phyloP scores from a whole-genome alignment of 2,797 vertebrate genomes.

The Mycteria americana region DNA sequence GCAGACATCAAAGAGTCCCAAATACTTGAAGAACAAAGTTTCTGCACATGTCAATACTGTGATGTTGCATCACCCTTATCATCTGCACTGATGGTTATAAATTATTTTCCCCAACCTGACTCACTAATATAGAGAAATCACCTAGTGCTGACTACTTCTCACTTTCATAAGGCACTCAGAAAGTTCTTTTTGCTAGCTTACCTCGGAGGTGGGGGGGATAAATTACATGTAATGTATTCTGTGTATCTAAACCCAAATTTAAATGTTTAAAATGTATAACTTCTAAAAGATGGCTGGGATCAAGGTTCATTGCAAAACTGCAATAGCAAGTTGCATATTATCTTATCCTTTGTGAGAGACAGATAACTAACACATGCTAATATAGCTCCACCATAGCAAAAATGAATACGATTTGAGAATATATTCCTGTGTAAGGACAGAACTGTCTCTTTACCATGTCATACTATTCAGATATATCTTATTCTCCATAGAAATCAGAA shows the following conservation, averaged over 20 bases:
- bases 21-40: neutral
- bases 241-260: neutral
- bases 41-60: neutral
- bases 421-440: neutral
- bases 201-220: rapidly evolving
- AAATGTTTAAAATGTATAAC: neutral
- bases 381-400: neutral
- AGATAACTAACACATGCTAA: neutral
- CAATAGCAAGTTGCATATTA: neutral
- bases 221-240: neutral
- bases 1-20: neutral
- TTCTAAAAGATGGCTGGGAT: neutral
- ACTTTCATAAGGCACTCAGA: neutral
- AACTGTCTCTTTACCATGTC: neutral
- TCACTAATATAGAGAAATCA: neutral
- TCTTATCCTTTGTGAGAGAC: neutral
- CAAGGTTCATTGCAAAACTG: neutral
- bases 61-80: neutral
- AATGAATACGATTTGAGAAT: neutral
- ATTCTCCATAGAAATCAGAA: neutral
- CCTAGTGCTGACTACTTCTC: neutral
- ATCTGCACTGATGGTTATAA: neutral
- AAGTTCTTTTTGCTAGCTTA: neutral
- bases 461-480: neutral
- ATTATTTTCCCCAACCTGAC: neutral